Conservation (phyloP, 1,140 invertebrate species). For the Drusus annulatus region DNA sequence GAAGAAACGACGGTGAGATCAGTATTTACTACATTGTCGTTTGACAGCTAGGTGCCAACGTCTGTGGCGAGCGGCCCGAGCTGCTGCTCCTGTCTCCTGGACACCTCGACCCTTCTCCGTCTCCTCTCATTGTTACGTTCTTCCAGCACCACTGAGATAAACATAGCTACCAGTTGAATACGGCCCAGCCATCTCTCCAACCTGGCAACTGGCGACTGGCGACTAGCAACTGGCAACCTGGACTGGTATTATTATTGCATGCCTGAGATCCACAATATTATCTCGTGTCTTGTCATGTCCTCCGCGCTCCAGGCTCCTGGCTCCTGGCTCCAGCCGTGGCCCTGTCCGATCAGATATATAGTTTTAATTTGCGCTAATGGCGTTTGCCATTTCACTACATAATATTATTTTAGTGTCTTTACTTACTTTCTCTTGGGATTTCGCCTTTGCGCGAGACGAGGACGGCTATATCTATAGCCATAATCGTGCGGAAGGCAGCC, state of each 20-base stretch:
- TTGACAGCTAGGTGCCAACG: slow-evolving; percentile 41
- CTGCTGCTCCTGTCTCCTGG: background rate
- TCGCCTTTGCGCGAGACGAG: slow-evolving; percentile 47
- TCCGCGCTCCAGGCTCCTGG: background rate
- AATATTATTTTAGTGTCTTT: slow-evolving; percentile 50
- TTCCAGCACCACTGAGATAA: slow-evolving; percentile 8
- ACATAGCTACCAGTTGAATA: slow-evolving; percentile 51
- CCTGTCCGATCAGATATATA: slow-evolving; percentile 37
- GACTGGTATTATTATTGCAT: background rate
- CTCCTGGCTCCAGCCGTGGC: no score
- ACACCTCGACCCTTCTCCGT: no score
- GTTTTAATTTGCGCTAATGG: slow-evolving; percentile 51
- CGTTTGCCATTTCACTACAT: slow-evolving; percentile 49
- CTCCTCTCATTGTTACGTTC: no score
- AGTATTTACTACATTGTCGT: slow-evolving; percentile 39
- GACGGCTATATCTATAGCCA: slow-evolving; percentile 39
- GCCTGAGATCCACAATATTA: background rate
- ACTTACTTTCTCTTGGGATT: slow-evolving; percentile 53
- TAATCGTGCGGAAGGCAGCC: slow-evolving; percentile 38
- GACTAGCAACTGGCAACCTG: no score
- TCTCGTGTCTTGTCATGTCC: background rate
- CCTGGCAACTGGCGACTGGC: no score
- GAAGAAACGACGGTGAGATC: slow-evolving; percentile 58
- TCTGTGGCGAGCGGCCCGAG: background rate
- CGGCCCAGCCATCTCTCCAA: background rate